Conservation (phyloP, 2,888 invertebrate genomes). For the Drosophila mimetica region DNA sequence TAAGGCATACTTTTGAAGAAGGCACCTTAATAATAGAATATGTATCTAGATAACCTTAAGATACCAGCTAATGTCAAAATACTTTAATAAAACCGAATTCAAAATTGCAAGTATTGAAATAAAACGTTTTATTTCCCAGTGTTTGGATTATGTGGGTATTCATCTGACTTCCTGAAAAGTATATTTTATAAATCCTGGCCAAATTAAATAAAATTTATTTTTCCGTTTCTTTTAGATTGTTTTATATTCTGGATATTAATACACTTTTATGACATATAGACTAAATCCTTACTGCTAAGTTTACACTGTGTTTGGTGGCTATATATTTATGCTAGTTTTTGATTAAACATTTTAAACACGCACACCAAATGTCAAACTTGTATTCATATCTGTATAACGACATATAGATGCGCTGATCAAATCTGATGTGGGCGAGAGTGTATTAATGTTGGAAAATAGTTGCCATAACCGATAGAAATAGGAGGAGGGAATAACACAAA, state of each 20-base stretch:
- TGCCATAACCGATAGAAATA: slow-evolving; percentile 66
- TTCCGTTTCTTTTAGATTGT: slow-evolving; percentile 30
- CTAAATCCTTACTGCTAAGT: slow-evolving; percentile 61
- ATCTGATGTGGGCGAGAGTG: slow-evolving; percentile 24
- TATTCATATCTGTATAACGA: slow-evolving; percentile 20
- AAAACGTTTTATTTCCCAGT: background rate
- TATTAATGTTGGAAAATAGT: slow-evolving; percentile 41
- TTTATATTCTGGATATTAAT: slow-evolving; percentile 63
- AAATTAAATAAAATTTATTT: no score
- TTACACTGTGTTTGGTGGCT: slow-evolving; percentile 72
- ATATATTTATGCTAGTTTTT: slow-evolving; percentile 55
- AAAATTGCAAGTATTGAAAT: slow-evolving; percentile 62
- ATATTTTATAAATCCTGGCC: no score
- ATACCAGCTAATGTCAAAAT: slow-evolving; percentile 57
- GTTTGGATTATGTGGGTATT: background rate
- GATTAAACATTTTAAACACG: slow-evolving; percentile 60
- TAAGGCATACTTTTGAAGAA: slow-evolving; percentile 47
- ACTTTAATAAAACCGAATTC: slow-evolving; percentile 71
- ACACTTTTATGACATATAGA: slow-evolving; percentile 61
- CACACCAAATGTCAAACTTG: slow-evolving; percentile 45
- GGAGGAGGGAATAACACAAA: slow-evolving; percentile 36
- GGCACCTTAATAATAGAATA: slow-evolving; percentile 51
- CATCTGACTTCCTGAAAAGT: no score
- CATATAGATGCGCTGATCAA: slow-evolving; percentile 20
- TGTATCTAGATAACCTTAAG: slow-evolving; percentile 57